These are phyloP conservation scores for Lottia scabra DNA, from an alignment of 2,888 invertebrate genomes.

Conservation along the genomic window DNA sequence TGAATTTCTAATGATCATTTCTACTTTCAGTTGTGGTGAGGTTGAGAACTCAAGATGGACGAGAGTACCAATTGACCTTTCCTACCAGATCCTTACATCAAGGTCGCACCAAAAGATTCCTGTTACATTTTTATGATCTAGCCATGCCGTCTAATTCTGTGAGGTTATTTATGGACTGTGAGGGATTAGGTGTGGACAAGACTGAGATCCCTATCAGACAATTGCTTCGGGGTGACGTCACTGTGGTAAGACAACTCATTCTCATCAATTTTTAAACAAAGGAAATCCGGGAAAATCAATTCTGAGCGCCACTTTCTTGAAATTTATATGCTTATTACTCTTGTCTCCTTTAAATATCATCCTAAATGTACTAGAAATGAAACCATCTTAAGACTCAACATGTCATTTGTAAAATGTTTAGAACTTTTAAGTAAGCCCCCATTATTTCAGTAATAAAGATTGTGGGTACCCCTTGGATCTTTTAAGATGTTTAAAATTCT, in stretches of 20 bases:
- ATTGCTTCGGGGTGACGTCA: conserved; percentile 41
- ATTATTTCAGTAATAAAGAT: too few species aligned
- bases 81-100: conserved; percentile 38
- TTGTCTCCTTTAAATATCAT: too few species aligned
- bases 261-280: too few species aligned
- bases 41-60: conserved; percentile 41
- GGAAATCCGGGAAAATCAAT: too few species aligned
- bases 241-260: conserved; percentile 38
- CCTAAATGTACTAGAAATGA: too few species aligned
- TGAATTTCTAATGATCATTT: conserved; percentile 4
- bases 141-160: conserved; percentile 44
- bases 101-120: conserved; percentile 36
- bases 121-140: conserved; percentile 50
- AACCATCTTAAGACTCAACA: too few species aligned
- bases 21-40: conserved; percentile 44
- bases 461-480: too few species aligned
- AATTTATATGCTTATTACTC: too few species aligned
- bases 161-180: conserved; percentile 52
- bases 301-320: too few species aligned
- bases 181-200: conserved; percentile 46
- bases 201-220: conserved; percentile 53
- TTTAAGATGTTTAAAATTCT: too few species aligned
- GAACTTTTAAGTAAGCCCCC: too few species aligned
- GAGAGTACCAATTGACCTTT: conserved; percentile 48
- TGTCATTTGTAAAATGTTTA: too few species aligned